phyloP scores from a whole-genome alignment of 2,888 invertebrate species.

The Ypsolopha scabrella region DNA sequence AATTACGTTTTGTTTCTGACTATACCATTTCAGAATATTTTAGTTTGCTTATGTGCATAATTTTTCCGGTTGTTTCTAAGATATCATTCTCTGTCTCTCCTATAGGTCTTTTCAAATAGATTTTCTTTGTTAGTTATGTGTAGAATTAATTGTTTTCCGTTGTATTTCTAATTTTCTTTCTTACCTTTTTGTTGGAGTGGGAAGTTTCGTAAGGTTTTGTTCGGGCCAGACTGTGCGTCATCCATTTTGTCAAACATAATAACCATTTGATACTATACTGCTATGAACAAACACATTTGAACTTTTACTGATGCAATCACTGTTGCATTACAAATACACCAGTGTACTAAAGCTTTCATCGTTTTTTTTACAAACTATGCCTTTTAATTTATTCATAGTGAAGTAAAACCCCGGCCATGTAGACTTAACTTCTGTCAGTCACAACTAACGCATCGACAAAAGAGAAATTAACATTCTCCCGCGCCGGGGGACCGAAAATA shows the following conservation, averaged over 20 bases:
- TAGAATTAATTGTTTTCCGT: background rate
- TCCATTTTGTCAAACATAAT: no score
- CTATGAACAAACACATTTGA: background rate
- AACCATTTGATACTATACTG: no score
- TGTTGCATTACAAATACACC: background rate
- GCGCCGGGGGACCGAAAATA: constrained; percentile 43
- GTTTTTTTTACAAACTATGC: background rate
- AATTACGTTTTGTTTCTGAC: constrained; percentile 47
- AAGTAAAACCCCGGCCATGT: constrained; percentile 31
- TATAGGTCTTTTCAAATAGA: background rate
- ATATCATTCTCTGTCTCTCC: background rate
- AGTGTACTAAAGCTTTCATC: background rate
- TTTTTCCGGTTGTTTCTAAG: constrained; percentile 33
- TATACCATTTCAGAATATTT: constrained; percentile 21
- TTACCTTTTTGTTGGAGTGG: background rate
- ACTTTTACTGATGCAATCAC: background rate
- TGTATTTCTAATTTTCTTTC: background rate
- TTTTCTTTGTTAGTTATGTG: background rate
- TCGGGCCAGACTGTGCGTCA: no score
- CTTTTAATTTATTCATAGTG: constrained; percentile 22
- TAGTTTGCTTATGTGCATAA: constrained; percentile 37
- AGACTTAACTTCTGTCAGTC: constrained; percentile 41
- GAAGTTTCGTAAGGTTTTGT: no score
- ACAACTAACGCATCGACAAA: constrained; percentile 34
- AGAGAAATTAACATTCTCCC: constrained; percentile 42